A percentile compares a stretch with the other conserved stretches of the same genome.
phyloP scores from a whole-genome alignment of 2,113 vertebrate species.

The Lagopus muta region DNA sequence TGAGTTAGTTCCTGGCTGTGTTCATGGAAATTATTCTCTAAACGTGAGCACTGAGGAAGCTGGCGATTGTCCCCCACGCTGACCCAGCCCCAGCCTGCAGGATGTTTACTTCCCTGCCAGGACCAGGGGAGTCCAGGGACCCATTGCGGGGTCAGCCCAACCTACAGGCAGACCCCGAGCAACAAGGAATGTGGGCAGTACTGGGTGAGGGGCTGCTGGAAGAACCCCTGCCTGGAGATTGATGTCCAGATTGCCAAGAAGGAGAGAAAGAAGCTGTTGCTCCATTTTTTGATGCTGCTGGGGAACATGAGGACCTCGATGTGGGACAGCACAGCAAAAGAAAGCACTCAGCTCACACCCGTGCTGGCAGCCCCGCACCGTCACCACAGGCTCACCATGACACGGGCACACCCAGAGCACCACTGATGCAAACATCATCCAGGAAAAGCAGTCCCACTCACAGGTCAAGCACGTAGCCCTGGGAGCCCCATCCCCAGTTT shows the following conservation, averaged over 20 bases:
- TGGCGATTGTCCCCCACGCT: slow-evolving; percentile 18
- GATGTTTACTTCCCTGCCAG: slow-evolving; percentile 67
- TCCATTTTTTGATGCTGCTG: not conserved
- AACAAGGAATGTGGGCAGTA: not conserved
- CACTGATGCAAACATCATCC: not conserved
- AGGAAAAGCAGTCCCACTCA: not conserved
- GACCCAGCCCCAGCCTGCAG: slow-evolving; percentile 58
- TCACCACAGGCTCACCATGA: rapidly evolving
- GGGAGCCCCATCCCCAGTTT: too few relatives aligned
- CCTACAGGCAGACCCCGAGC: not conserved
- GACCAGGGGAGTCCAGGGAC: slow-evolving; percentile 2
- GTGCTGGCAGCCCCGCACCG: not conserved
- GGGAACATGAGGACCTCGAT: not conserved
- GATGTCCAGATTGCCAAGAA: not conserved
- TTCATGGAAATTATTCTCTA: slow-evolving; percentile 69
- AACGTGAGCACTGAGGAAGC: slow-evolving; percentile 63
- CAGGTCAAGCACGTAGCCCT: not conserved
- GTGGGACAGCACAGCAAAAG: not conserved
- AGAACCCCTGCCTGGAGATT: not conserved
- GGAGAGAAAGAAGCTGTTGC: not conserved
- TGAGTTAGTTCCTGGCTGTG: slow-evolving; percentile 24
- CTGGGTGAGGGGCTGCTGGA: not conserved
- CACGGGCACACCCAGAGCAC: not conserved
- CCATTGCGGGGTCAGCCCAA: not conserved
- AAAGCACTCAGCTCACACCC: not conserved